phyloP scores from a whole-genome alignment of 2,888 invertebrate species.

The Ligdia adustata region DNA sequence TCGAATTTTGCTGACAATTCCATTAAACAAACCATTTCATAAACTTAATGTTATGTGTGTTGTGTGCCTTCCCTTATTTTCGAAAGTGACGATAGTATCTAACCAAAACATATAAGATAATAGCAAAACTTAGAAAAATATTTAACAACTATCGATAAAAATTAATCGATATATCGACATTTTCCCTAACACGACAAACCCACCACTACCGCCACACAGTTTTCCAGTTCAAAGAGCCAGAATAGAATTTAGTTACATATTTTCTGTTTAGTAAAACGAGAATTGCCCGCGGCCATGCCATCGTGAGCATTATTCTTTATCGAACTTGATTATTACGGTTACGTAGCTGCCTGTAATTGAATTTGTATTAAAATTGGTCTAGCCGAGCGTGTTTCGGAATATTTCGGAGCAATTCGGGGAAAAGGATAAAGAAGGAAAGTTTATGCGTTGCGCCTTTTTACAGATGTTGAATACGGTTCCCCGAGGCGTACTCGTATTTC shows the following conservation, averaged over 20 bases:
- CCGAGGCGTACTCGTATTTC: slow-evolving; percentile 4
- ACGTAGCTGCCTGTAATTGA: slow-evolving; percentile 34
- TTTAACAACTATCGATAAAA: slow-evolving; percentile 2
- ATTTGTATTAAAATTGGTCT: slow-evolving; percentile 38
- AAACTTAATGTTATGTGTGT: no score
- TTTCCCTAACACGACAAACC: neutral
- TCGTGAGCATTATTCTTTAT: slow-evolving; percentile 41
- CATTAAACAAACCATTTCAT: no score
- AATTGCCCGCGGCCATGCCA: slow-evolving; percentile 36
- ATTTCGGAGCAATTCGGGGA: slow-evolving; percentile 17
- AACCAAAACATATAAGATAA: neutral
- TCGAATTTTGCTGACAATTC: no score
- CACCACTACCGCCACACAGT: slow-evolving; percentile 46
- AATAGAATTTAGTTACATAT: slow-evolving; percentile 66
- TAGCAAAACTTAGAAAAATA: neutral
- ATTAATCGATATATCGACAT: slow-evolving; percentile 4
- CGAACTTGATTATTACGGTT: slow-evolving; percentile 42
- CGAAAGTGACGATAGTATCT: no score
- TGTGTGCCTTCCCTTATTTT: no score
- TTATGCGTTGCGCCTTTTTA: slow-evolving; percentile 15
- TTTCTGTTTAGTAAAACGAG: slow-evolving; percentile 57
- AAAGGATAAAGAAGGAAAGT: slow-evolving; percentile 23
- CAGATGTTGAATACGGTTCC: slow-evolving; percentile 8
- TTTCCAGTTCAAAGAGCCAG: slow-evolving; percentile 61
- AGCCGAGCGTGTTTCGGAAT: slow-evolving; percentile 27